Evolutionary conservation across 2,113 vertebrate species (phyloP), one percentile per base, ranked within the genome.

Genomic region (Mustela lutreola): DNA sequence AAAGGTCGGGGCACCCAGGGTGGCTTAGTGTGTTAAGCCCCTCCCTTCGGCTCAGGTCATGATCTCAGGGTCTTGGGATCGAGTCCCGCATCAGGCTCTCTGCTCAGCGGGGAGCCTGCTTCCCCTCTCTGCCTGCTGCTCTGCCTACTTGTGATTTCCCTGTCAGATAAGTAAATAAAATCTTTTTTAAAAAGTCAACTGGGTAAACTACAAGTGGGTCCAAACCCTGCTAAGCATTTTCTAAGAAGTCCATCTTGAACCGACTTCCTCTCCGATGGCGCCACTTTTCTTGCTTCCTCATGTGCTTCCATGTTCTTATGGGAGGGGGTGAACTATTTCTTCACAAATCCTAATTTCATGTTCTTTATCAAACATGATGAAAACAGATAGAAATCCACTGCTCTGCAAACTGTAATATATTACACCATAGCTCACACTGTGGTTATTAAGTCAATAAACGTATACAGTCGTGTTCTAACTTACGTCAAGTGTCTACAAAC

Each of bases 181-280:
- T 56, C 15, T 56, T 56, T 56, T 56, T 18, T 7, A 76, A 53
- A 31, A 65, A 58, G 42, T 39, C 53, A 89, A 73, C 73, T 33
- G 11, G 26, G 58, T 21, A 53, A 88, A 45, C 71, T 26, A 62
- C 12, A 58, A 76, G 36, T 28, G n/a, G 62, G n/a, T 2, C 14
- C 70, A 71, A 28, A 48, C n/a, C 39, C 48, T 33, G 18, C 48
- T 56, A 67, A 56, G 18, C 22, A 48, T 11, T 70, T n/a, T 2
- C 16, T 14, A 33, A 48, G 36, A 65, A 7, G 22, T 31, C 82
- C 71, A 26, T 7, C 82, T 26, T 33, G 19, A 86, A n/a, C 36
- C 4, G 5, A 28, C 83, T 42, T 65, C 26, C 24, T n/a, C n/a
- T 56, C 5, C 33, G 48, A 16, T 0, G 0, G 2, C 0, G n/a